Base-by-base conservation (phyloP, 1,140 invertebrate species). In the Drosophila nasuta region DNA sequence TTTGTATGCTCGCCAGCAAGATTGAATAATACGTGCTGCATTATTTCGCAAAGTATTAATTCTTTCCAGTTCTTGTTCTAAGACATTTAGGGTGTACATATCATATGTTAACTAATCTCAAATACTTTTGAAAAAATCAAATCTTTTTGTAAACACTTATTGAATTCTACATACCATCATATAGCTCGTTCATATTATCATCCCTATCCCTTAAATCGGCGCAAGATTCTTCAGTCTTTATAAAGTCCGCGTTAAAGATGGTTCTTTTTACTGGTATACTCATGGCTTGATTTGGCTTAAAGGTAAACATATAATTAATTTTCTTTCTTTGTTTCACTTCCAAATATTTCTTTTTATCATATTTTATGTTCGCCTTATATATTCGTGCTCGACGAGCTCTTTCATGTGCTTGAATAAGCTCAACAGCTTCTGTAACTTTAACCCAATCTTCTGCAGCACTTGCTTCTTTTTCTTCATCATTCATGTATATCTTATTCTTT, bases 381-480 rank as follows among this genome's bases (percentile, higher is more conserved):
- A 93, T 78, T 20, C 96, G 92, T 30, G 93, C 95, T 65, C 94
- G 77, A 63, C 95, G 92, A 0, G 93, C 94, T 64, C 94, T 92
- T 79, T 95, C 95, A 43, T 94, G 93, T 5, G 75, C 89, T 79
- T 95, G 94, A 48, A 95, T 93, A 8, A 96, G 69, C 1, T 65
- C 77, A 11, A 94, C 38, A n/a, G 89, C 86, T 1, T 91, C 70
- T 1, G 4, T 62, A 6, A 91, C 48, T 30, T 81, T 74, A 2
- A 33, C 52, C 60, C 58, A 80, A 25, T 75, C 64, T 13, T 78
- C 54, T 1, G 56, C 67, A 10, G 64, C 73, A 28, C 33, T 59
- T 46, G 77, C 65, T 33, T 78, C 79, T n/a, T 67, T 77, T 67
- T 82, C 80, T 15, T 73, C 59, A 7, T 85, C 80, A 41, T 87